These are phyloP conservation scores for Promerops cafer DNA, from an alignment of 2,113 vertebrate species.

Conservation along the genomic window DNA sequence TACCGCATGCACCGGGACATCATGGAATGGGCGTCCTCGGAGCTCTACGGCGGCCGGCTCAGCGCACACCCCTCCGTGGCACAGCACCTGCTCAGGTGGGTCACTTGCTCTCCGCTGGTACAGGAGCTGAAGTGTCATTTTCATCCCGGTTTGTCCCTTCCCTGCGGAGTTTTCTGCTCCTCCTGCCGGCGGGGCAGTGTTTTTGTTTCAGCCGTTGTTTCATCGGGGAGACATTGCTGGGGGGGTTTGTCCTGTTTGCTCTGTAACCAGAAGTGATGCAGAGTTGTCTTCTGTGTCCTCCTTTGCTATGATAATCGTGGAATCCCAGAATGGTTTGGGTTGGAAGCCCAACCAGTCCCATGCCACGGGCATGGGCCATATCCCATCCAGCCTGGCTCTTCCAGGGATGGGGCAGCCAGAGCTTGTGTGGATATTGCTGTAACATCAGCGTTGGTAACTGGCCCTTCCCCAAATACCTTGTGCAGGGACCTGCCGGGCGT, in stretches of 20 bases:
- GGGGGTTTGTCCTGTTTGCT: neutral
- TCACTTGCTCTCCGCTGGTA: fast-evolving
- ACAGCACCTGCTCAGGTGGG: conserved; percentile 86
- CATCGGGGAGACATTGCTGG: neutral
- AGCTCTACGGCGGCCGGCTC: conserved; percentile 85
- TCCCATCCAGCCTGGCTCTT: neutral
- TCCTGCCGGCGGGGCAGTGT: fast-evolving
- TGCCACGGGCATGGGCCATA: neutral
- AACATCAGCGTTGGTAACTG: neutral
- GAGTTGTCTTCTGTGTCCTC: neutral
- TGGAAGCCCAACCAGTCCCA: neutral
- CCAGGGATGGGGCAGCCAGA: neutral
- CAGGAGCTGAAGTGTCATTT: neutral
- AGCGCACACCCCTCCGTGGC: conserved; percentile 83
- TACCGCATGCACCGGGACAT: conserved; percentile 93
- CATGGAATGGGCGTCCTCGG: conserved; percentile 87
- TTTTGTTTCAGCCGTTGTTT: neutral
- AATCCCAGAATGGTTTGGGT: neutral
- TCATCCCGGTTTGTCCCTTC: neutral
- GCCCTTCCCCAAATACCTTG: neutral
- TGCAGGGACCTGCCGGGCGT: conserved; percentile 86
- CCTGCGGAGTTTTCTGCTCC: fast-evolving
- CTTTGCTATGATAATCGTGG: fast-evolving
- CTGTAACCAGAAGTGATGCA: neutral
- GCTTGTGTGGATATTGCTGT: neutral